Evolutionary conservation across 2,113 vertebrate species (phyloP).

Genomic region (Burhinus bistriatus): DNA sequence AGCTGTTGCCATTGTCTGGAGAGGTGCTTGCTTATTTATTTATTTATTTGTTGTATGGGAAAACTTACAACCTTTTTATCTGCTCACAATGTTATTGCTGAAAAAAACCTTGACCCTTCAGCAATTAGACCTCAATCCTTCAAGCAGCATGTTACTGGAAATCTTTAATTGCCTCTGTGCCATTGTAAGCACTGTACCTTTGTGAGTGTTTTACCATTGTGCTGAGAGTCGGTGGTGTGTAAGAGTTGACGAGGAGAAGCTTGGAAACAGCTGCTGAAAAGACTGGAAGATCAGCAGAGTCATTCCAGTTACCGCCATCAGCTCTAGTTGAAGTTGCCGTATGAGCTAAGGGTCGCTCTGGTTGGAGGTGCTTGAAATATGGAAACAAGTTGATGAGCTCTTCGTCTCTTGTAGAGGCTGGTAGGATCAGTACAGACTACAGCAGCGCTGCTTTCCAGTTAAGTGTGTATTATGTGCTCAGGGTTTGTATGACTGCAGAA

Average conservation of each 20-base stretch:
- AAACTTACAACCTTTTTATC: neutral
- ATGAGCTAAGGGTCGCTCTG: neutral
- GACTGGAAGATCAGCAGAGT: neutral
- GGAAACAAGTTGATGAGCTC: neutral
- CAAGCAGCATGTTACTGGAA: neutral
- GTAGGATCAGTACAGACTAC: neutral
- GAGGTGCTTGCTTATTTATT: constrained; percentile 10
- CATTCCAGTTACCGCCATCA: neutral
- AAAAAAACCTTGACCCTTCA: neutral
- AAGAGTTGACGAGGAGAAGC: neutral
- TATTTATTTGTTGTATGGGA: neutral
- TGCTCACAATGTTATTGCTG: neutral
- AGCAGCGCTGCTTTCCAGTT: neutral
- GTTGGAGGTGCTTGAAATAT: neutral
- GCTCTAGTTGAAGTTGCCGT: neutral
- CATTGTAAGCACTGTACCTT: neutral
- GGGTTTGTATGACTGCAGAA: neutral
- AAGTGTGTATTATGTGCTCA: fast-evolving
- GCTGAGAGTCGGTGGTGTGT: neutral
- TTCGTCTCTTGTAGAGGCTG: neutral
- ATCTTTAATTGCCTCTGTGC: constrained; percentile 30
- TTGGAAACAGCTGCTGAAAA: neutral
- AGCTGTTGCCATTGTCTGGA: neutral
- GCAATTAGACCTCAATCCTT: neutral
- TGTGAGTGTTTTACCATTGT: neutral